Base-by-base conservation (phyloP, 2,113 vertebrate genomes). In the Campylomormyrus tamandua region DNA sequence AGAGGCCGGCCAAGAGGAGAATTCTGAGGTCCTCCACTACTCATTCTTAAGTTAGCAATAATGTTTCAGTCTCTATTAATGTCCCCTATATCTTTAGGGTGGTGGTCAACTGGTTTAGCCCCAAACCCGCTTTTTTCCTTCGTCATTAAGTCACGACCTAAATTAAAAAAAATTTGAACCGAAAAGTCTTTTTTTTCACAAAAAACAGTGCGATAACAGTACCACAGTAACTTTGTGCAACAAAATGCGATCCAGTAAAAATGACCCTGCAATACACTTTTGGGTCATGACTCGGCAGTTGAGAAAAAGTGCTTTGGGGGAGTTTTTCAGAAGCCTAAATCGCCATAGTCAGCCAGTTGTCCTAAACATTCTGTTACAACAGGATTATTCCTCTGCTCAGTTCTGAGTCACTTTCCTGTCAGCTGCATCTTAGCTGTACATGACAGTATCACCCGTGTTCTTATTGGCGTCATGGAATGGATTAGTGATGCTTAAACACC, bases 1-100 rank as follows among this genome's bases (percentile, higher is more conserved):
- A 0, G 97, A 97, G 88, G 95, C 95, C 0, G 96, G 92, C 13
- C 91, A 93, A 87, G 90, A 96, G 88, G 96, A 96, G 91, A 95
- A 95, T 42, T 96, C 95, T 2, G 97, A 97, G 94, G 95, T 96
- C 50, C 39, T 31, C 21, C 3, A 13, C 0, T 56, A n/a, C 70
- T 17, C 31, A 1, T 80, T 42, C 35, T 35, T 80, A 80, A 80
- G 42, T 80, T 42, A 80, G 74, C 13, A 42, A 42, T 19, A 80
- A 80, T 80, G 45, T 53, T 88, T 39, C 70, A 62, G 8, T 24
- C 17, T 90, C 52, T 62, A 46, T 35, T 10, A 42, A 88, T 8
- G 21, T 21, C 21, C 24, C 10, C 6, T 39, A 19, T 27, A 0
- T 24, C 48, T 53, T 35, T 74, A 74, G n/a, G 27, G n/a, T 11